Evolutionary conservation across 2,113 vertebrate genomes (phyloP), one percentile per base, ranked within the genome.

Genomic region (Ginglymostoma cirratum): DNA sequence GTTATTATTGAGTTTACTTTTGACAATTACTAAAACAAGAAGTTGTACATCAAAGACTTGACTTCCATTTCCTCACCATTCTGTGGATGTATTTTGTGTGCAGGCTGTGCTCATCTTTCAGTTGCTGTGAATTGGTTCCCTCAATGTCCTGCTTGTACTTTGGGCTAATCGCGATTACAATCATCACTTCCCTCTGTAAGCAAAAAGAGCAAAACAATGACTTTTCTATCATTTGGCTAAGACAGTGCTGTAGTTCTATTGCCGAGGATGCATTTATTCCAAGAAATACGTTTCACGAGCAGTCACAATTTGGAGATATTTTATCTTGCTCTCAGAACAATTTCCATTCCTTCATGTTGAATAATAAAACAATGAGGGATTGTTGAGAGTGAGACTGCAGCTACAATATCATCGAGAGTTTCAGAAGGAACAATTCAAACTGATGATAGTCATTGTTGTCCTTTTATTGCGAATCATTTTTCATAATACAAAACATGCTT

Each of bases 51-150:
- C 12, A 42, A 48, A 21, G 34, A 52, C 21, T 24, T 27, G 61
- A 17, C 14, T 3, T 48, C 52, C 30, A 23, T 65, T 61, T 52
- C 83, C 98, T 98, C 97, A 99, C 99, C 98, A 99, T 98, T 90
- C 98, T 98, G 97, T 99, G 98, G 52, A 99, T 99, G 97, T 99
- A 99, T 96, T 99, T 99, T 89, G 99, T 99, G 98, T 99, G 99
- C 97, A 99, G 98, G 96, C 99, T 98, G 0, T 99, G 99, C 96
- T 99, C 98, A 89, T 99, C 97, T 45, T 97, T 97, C 95, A 97
- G 97, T 97, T 97, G 97, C 97, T 97, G 98, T 21, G 98, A 97
- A 96, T 98, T 98, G 4, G 97, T 97, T 94, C 98, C 98, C 97
- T 99, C 99, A 96, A 99, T 98, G 96, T 99, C 99, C 96, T 97